Evolutionary conservation across 2,888 invertebrate genomes (phyloP), one percentile per base, ranked within the genome.

Genomic region (Eristalis intricaria): DNA sequence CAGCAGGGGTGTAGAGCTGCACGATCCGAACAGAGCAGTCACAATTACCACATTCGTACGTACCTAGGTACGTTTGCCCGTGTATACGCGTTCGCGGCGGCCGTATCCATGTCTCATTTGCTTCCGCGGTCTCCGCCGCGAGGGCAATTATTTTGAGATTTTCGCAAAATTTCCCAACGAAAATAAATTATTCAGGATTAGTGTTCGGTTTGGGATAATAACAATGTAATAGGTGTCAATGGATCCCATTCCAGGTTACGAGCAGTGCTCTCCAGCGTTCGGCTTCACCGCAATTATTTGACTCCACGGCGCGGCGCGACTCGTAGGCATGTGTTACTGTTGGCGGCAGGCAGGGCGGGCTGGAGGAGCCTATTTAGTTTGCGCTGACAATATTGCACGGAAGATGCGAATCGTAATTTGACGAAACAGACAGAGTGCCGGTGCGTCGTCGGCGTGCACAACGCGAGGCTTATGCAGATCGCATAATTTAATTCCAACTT

Each of bases 151-250:
- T 76, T 76, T 82, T 66, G 70, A 82, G 82, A 82, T 82, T 82
- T 81, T 75, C 69, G 74, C 69, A 75, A 81, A 68, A 63, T 58
- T 74, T 82, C 65, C 65, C 64, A 63, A 65, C 60, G 79, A 70
- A 84, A 75, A 80, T 80, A 84, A 84, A 84, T 84, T 84, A 84
- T 84, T 84, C 84, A 80, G 84, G 84, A 84, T 84, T 84, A 84
- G 84, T 80, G 80, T 84, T 71, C 80, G 71, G 79, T 76, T 80
- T 80, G 75, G 70, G 80, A 80, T 84, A 82, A 82, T 82, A 82
- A 82, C 82, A 71, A 66, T 76, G 82, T 82, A 82, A 82, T 82
- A 82, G 76, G 71, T 76, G 76, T 76, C 82, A 82, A 76, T 82
- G 82, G 76, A 56, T 69, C 56, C 74, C 65, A 35, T 71, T 65